These are phyloP conservation scores for Coleophora deauratella DNA, from an alignment of 2,888 invertebrate species.

Conservation along the genomic window DNA sequence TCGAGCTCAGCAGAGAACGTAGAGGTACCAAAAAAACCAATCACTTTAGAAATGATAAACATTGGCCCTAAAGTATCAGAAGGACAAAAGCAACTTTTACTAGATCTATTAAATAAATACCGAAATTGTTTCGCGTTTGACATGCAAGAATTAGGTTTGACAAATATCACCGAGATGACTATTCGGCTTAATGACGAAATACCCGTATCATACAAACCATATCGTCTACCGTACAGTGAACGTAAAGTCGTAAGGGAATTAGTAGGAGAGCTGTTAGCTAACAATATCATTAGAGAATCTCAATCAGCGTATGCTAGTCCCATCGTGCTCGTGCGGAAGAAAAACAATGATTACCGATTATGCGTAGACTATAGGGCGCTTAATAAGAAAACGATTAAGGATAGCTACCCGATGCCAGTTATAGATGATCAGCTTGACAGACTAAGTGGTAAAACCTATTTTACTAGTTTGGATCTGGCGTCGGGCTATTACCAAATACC, in stretches of 20 bases:
- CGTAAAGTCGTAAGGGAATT: conserved; percentile 4
- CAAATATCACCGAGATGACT: conserved; percentile 7
- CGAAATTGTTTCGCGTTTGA: conserved; percentile 11
- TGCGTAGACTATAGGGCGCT: conserved; percentile 11
- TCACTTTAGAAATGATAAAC: conserved; percentile 2
- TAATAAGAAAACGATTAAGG: conserved; percentile 11
- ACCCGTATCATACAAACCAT: conserved; percentile 8
- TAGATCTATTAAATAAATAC: conserved; percentile 5
- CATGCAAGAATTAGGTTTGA: conserved; percentile 5
- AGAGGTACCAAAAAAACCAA: no score
- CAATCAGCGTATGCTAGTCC: conserved; percentile 11
- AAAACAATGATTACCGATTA: conserved; percentile 3
- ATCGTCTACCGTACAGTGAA: conserved; percentile 7
- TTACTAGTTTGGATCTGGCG: conserved; percentile 8
- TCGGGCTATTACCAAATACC: conserved; percentile 15
- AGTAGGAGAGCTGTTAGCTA: conserved; percentile 5
- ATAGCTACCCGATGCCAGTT: conserved; percentile 10
- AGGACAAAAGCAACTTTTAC: background rate
- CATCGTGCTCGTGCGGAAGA: conserved; percentile 8
- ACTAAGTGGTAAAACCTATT: conserved; percentile 11
- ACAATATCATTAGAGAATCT: conserved; percentile 7
- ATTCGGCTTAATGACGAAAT: conserved; percentile 5
- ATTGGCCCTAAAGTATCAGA: background rate
- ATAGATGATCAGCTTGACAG: conserved; percentile 12
- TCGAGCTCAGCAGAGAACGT: no score